phyloP scores from a whole-genome alignment of 2,797 vertebrate species.

The Gobio occitaniae region DNA sequence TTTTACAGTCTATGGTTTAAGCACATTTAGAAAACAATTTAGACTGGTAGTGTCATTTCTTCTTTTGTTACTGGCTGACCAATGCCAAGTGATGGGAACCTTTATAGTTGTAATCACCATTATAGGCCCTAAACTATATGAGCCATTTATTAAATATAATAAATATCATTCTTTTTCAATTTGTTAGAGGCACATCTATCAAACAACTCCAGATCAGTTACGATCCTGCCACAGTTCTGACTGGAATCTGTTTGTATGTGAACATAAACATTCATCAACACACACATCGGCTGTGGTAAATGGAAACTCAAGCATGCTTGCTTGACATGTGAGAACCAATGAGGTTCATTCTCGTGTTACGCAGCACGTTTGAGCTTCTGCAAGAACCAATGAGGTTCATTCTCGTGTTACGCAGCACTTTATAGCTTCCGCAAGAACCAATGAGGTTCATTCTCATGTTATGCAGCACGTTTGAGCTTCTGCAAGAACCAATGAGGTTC shows the following conservation, averaged over 20 bases:
- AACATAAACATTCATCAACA: not conserved
- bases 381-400: not conserved
- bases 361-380: no score
- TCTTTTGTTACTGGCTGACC: not conserved
- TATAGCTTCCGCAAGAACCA: not conserved
- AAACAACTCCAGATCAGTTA: not conserved
- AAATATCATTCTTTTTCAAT: not conserved
- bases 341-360: no score
- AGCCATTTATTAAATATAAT: not conserved
- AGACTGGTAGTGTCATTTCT: not conserved
- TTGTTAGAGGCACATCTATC: not conserved
- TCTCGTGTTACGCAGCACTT: not conserved
- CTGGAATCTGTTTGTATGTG: not conserved
- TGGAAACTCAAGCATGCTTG: not conserved
- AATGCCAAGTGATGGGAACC: not conserved
- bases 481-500: no score
- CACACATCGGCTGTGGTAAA: not conserved
- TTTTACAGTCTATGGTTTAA: not conserved
- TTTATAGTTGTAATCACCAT: not conserved
- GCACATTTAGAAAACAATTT: not conserved
- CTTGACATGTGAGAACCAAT: no score
- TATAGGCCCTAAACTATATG: not conserved
- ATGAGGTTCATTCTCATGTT: not conserved
- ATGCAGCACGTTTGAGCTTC: not conserved
- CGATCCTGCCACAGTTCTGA: not conserved